A percentile compares a stretch with the other conserved stretches of the same genome.
phyloP scores from a whole-genome alignment of 2,888 invertebrate species.

The Xestoiulus laeticollis region DNA sequence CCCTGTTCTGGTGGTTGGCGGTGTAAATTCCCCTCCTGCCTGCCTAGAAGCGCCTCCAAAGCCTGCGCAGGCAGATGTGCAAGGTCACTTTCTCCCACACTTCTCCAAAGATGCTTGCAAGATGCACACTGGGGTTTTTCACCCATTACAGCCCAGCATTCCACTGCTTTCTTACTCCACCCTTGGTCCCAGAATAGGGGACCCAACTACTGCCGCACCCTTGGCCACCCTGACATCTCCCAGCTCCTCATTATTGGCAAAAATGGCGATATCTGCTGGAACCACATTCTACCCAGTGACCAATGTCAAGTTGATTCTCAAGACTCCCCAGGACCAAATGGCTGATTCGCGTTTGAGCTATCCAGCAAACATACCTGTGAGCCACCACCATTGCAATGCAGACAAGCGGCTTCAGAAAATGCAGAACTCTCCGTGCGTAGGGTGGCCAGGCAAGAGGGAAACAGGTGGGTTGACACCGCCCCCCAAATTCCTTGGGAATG shows the following conservation, averaged over 20 bases:
- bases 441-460: not conserved
- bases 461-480: conserved; percentile 10
- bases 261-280: not conserved
- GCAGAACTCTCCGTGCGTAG: not conserved
- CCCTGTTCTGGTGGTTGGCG: not conserved
- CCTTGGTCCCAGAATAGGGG: not conserved
- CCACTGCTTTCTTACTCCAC: not conserved
- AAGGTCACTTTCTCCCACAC: not conserved
- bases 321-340: not conserved
- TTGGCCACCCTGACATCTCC: not conserved
- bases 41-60: not conserved
- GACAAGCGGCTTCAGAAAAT: not conserved
- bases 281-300: not conserved
- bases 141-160: not conserved
- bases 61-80: not conserved
- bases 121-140: not conserved
- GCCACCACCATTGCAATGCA: not conserved
- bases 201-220: not conserved
- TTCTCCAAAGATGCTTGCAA: not conserved
- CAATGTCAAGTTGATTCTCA: not conserved
- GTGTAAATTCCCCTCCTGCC: not conserved
- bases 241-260: not conserved
- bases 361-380: not conserved
- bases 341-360: not conserved
- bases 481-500: not conserved